These are phyloP conservation scores for Trichosurus vulpecula DNA, from an alignment of 2,797 vertebrate genomes.

Conservation along the genomic window DNA sequence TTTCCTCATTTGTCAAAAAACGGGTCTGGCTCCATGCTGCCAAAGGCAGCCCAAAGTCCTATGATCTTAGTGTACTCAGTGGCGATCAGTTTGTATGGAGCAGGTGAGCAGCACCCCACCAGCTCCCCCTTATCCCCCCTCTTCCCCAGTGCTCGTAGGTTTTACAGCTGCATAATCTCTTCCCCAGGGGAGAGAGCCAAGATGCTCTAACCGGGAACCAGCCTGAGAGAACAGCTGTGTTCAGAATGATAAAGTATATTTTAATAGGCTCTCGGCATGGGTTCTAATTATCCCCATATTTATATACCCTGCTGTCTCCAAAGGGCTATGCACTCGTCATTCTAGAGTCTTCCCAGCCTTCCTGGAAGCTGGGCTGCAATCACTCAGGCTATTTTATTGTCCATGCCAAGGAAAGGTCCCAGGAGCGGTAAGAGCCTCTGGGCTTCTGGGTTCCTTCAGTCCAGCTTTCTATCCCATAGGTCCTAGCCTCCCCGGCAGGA, in stretches of 20 bases:
- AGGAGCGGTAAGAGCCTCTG: background rate
- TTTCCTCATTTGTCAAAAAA: background rate
- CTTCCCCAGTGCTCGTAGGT: background rate
- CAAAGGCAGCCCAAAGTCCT: no score
- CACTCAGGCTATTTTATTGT: background rate
- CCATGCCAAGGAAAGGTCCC: background rate
- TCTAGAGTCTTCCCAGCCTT: background rate
- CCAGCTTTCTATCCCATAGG: no score
- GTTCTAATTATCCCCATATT: conserved; percentile 62
- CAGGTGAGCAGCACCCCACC: background rate
- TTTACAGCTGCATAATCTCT: background rate
- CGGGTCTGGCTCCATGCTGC: background rate
- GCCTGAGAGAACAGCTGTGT: background rate
- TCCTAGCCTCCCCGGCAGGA: background rate
- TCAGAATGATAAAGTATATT: conserved; percentile 41
- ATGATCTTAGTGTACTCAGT: no score
- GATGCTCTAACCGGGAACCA: conserved; percentile 7
- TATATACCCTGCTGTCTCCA: conserved; percentile 49
- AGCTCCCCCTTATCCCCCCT: fast-evolving
- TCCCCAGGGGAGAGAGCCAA: conserved; percentile 2
- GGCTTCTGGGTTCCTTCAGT: background rate
- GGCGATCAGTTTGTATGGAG: background rate
- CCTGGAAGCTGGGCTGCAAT: background rate
- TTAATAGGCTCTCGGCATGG: background rate
- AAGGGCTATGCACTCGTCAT: conserved; percentile 29